phyloP scores from a whole-genome alignment of 2,113 vertebrate genomes.

The Brachypodius melanocephalos region DNA sequence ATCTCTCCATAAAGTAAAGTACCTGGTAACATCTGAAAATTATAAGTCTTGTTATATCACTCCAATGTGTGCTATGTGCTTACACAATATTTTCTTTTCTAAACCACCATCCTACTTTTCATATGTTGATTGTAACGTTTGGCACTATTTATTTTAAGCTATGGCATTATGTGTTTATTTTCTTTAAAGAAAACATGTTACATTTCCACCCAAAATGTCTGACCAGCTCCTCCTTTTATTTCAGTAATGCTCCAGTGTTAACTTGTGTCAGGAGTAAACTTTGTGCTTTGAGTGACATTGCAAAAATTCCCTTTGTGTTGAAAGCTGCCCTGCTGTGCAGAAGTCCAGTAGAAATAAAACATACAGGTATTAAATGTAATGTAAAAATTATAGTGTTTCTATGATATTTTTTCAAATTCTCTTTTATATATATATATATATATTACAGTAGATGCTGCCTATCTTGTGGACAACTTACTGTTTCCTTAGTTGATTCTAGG shows the following conservation, averaged over 20 bases:
- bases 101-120: not conserved
- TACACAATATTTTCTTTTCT: not conserved
- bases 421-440: not conserved
- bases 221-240: constrained; percentile 42
- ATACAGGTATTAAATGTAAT: constrained; percentile 22
- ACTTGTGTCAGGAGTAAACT: constrained; percentile 51
- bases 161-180: constrained; percentile 46
- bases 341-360: constrained; percentile 65
- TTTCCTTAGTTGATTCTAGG: not conserved
- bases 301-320: constrained; percentile 27
- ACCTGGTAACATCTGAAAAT: not conserved
- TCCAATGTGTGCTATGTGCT: not conserved
- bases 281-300: constrained; percentile 45
- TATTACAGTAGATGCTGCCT: not conserved
- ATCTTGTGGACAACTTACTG: not conserved
- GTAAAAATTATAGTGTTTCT: not conserved
- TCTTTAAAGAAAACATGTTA: constrained; percentile 53
- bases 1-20: not conserved
- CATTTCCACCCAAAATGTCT: constrained; percentile 49
- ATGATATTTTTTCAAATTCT: not conserved
- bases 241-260: constrained; percentile 57
- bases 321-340: constrained; percentile 42
- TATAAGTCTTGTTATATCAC: not conserved
- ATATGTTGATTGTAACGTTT: not conserved
- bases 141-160: constrained; percentile 72